These are phyloP conservation scores for Ophthalmolycus amberensis DNA, from an alignment of 2,113 vertebrate species.

Conservation along the genomic window DNA sequence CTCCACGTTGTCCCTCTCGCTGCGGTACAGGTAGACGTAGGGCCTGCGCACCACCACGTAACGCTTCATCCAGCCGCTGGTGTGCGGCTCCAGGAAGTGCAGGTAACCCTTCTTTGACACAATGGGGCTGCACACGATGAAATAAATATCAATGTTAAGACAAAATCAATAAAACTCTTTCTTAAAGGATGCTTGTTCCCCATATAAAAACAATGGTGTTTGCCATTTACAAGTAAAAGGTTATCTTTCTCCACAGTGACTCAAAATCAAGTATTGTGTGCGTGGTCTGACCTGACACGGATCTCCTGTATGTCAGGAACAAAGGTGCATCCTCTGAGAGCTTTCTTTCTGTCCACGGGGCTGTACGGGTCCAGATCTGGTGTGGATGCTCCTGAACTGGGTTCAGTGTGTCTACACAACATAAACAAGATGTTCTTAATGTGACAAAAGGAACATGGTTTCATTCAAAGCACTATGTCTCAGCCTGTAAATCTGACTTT, in stretches of 20 bases:
- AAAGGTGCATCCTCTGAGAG: constrained; percentile 86
- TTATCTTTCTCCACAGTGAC: not conserved
- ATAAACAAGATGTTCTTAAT: constrained; percentile 9
- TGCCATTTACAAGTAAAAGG: not conserved
- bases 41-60: constrained; percentile 94
- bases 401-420: constrained; percentile 84
- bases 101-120: constrained; percentile 98
- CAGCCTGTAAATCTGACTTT: not conserved
- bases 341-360: constrained; percentile 88
- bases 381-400: constrained; percentile 88
- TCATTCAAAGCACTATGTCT: not conserved
- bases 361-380: constrained; percentile 88
- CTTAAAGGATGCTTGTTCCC: not conserved
- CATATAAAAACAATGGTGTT: not conserved
- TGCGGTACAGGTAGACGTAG: constrained; percentile 96
- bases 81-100: constrained; percentile 96
- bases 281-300: constrained; percentile 89
- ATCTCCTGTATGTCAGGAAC: constrained; percentile 97
- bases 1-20: constrained; percentile 91
- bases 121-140: constrained; percentile 87
- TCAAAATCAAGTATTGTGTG: not conserved
- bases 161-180: not conserved
- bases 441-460: not conserved
- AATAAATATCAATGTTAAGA: not conserved
- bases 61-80: constrained; percentile 95